Base-by-base conservation (phyloP, 2,888 invertebrate species). In the Melangyna quadrimaculata region DNA sequence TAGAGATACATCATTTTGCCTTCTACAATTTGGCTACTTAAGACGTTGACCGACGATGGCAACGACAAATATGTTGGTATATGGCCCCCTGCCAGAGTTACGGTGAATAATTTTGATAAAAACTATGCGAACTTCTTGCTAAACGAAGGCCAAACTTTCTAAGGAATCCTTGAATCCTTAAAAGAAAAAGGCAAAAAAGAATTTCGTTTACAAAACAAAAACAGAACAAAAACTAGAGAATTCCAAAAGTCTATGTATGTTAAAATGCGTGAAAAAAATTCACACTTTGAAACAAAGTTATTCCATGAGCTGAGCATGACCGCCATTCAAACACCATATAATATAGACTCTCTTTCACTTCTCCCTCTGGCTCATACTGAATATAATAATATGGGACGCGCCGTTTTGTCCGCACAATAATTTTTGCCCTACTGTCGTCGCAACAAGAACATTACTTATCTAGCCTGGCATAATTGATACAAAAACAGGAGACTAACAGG, bases 391-490 rank as follows among this genome's bases (percentile, higher is more conserved):
- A 43, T 40, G n/a, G 8, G n/a, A 61, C 71, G 35, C 55, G 57
- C 70, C 77, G 77, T 51, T 63, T 73, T 80, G 63, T 77, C 80
- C 77, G 40, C 43, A 80, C 32, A 51, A 70, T 59, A 65, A 55
- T 32, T 17, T 63, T 17, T 48, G 40, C 32, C 61, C 72, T 12
- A 32, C 75, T 63, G 40, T 17, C 40, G 17, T 35, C 69, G 67
- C 63, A 73, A 65, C 81, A 70, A 81, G 78, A 77, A 78, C 78
- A 77, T 86, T 70, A 81, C 86, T 84, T 86, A 86, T 80, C 77
- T 81, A 69, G 61, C 55, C 19, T 86, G 70, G 63, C 78, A 78
- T 86, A 81, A 77, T 77, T 86, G 78, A 86, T 81, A 67, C 3
- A 37, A 48, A 67, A 48, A 65, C 19, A 22, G 14, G 14, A 59